These are phyloP conservation scores for Notamacropus eugenii DNA, from an alignment of 2,797 vertebrate genomes.

Conservation along the genomic window DNA sequence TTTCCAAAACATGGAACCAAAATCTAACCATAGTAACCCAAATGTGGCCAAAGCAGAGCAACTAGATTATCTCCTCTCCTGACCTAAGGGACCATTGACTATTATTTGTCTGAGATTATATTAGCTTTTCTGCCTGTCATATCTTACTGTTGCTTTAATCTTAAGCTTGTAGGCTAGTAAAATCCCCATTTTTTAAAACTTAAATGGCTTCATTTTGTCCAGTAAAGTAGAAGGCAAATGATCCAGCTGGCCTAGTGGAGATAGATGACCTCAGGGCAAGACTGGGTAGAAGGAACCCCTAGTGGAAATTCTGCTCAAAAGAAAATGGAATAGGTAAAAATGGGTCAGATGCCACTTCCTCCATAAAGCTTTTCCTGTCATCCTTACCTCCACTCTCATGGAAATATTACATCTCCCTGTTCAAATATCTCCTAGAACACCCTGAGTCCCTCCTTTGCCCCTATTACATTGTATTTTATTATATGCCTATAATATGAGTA, in stretches of 20 bases:
- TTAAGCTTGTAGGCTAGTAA: not conserved
- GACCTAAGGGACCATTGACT: not conserved
- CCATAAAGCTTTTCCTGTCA: not conserved
- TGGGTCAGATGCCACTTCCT: not conserved
- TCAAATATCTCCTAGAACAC: not conserved
- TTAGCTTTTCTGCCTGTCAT: not conserved
- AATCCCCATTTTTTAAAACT: not conserved
- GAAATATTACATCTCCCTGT: not conserved
- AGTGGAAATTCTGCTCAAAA: not conserved
- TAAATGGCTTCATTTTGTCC: not conserved
- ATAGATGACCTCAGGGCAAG: not conserved
- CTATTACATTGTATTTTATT: not conserved
- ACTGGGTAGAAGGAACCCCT: not conserved
- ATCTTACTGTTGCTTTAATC: not conserved
- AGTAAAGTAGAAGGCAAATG: not conserved
- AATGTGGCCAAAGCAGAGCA: not conserved
- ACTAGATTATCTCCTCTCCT: not conserved
- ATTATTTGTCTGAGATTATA: not conserved
- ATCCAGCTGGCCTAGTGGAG: not conserved
- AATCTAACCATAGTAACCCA: not conserved
- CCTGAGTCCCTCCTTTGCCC: too few relatives aligned
- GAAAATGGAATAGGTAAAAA: not conserved
- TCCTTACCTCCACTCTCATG: not conserved
- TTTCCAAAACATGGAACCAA: not conserved
- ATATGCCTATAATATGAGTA: not conserved